Conservation (phyloP, 2,797 vertebrate genomes). For the Mallotus villosus region DNA sequence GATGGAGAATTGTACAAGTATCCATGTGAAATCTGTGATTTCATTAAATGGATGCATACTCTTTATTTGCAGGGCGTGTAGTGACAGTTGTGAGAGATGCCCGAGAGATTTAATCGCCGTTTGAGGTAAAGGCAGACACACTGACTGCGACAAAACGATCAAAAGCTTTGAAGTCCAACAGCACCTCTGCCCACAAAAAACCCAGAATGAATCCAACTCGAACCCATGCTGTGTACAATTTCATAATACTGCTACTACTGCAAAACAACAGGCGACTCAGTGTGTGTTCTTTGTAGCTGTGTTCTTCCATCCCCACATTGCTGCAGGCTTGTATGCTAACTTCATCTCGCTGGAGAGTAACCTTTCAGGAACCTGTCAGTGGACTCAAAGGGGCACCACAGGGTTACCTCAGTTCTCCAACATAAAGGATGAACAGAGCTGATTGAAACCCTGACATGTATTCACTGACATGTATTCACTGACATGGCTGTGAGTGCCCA, state of each 20-base stretch:
- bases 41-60: constrained; percentile 47
- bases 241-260: constrained; percentile 17
- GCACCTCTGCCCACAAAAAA: constrained; percentile 20
- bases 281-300: constrained; percentile 4
- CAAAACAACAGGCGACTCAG: constrained; percentile 5
- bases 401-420: not conserved
- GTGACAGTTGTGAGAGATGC: constrained; percentile 30
- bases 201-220: no score
- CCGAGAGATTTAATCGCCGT: constrained; percentile 32
- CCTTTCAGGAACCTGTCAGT: constrained; percentile 46
- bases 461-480: constrained; percentile 26
- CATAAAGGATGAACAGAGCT: constrained; percentile 16
- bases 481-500: constrained; percentile 23
- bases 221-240: constrained; percentile 21
- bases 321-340: constrained; percentile 30
- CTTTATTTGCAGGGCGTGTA: constrained; percentile 41
- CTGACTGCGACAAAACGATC: constrained; percentile 24
- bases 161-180: constrained; percentile 2
- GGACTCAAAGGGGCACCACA: constrained; percentile 26
- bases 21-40: constrained; percentile 19
- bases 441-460: constrained; percentile 27
- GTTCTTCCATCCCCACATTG: constrained; percentile 27
- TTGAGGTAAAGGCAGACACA: constrained; percentile 39
- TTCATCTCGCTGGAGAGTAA: constrained; percentile 23
- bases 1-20: constrained; percentile 3